phyloP scores from a whole-genome alignment of 2,888 invertebrate species.

The Slavum lentiscoides region DNA sequence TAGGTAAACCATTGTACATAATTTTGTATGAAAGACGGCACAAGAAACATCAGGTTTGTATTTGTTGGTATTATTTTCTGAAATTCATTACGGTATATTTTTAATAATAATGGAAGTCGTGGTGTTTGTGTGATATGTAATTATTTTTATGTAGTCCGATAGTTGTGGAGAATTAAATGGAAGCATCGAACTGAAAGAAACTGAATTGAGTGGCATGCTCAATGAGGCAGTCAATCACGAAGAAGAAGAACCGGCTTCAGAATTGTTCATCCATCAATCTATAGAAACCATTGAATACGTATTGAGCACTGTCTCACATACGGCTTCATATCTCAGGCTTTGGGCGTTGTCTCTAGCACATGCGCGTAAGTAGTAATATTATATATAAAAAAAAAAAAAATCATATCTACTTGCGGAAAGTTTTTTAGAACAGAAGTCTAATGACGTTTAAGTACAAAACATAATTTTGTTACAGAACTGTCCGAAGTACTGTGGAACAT shows the following conservation, averaged over 20 bases:
- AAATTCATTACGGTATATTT: not conserved
- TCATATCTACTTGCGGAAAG: too few species aligned
- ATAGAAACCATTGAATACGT: conserved; percentile 98
- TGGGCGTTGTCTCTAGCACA: conserved; percentile 97
- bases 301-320: conserved; percentile 93
- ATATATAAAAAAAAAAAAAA: too few species aligned
- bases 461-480: conserved; percentile 65
- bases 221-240: conserved; percentile 53
- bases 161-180: conserved; percentile 49
- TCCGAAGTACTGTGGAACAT: conserved; percentile 80
- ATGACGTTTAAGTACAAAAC: not conserved
- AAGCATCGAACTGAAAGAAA: conserved; percentile 44
- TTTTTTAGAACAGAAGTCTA: too few species aligned
- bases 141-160: conserved; percentile 12
- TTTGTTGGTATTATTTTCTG: not conserved
- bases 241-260: conserved; percentile 73
- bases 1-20: conserved; percentile 75
- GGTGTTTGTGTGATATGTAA: not conserved
- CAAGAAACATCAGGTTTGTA: conserved; percentile 55
- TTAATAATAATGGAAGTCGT: not conserved
- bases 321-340: conserved; percentile 92
- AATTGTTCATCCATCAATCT: conserved; percentile 88
- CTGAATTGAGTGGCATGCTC: conserved; percentile 49
- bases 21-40: conserved; percentile 59
- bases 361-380: conserved; percentile 72